Evolutionary conservation across 2,888 invertebrate genomes (phyloP), one percentile per base, ranked within the genome.

Genomic region (Marronus borbonicus): DNA sequence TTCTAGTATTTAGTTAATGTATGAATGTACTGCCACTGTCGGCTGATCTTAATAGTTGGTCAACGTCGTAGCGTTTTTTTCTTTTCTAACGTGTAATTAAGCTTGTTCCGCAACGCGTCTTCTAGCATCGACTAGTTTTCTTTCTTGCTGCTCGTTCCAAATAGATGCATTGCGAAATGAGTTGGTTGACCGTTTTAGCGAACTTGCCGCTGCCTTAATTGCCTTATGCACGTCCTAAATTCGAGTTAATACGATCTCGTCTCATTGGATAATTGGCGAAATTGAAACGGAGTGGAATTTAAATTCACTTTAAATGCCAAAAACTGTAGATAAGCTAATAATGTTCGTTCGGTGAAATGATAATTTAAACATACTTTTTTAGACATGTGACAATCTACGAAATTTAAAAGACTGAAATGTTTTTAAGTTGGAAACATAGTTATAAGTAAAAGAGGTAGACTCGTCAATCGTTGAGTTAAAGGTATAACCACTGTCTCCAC

Each of bases 1-100:
- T 36, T 36, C 31, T 5, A 36, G 31, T 36, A 36, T 36, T 36
- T 44, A 39, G 39, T 44, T 66, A 20, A 20, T 17, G 65, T 20
- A 36, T 36, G 4, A 31, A 12, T 24, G 39, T 50, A 24, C 70
- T 58, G 36, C 49, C 36, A 70, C 55, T 70, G 70, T 70, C 70
- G 55, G 65, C 31, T 44, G 65, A 66, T 36, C n/a, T 31, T 70
- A 70, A 70, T 70, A 36, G 58, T 55, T 55, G 31, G 36, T 70
- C 70, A 70, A 55, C 52, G 70, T 49, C 24, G 70, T 10, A 52
- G 55, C 14, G 31, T 68, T 68, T 70, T 70, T 36, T 36, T 36
- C 31, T 36, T 36, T 70, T 70, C 55, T 70, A 70, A 70, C 55
- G 55, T 70, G 70, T 70, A 65, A 65, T 75, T 75, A 60, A 75